These are phyloP conservation scores for Allolobophora icterica DNA, from an alignment of 2,888 invertebrate genomes.

Conservation along the genomic window DNA sequence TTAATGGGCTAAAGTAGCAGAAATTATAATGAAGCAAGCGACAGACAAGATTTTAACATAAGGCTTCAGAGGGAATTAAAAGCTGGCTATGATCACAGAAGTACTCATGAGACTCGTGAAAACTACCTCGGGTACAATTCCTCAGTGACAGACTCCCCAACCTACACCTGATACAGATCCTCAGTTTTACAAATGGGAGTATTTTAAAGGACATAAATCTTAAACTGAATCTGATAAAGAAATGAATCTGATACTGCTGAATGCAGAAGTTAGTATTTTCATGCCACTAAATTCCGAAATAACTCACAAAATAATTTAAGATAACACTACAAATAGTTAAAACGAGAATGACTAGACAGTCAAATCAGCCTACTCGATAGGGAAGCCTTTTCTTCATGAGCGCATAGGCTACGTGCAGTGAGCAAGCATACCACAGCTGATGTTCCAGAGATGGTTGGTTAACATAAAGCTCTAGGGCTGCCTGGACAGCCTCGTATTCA, in stretches of 20 bases:
- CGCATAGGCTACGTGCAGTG: slow-evolving; percentile 70
- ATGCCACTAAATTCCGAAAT: background rate
- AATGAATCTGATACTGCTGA: background rate
- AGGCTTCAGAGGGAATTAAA: no score
- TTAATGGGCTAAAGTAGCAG: no score
- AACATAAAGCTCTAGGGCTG: slow-evolving; percentile 57
- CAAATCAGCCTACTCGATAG: slow-evolving; percentile 56
- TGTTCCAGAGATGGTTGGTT: slow-evolving; percentile 70
- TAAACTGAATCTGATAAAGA: background rate
- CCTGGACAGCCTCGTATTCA: slow-evolving; percentile 56
- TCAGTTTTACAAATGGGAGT: no score
- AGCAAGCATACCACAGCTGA: slow-evolving; percentile 72
- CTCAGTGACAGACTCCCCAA: no score
- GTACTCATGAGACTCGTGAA: no score
- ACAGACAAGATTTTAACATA: no score
- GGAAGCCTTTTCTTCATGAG: slow-evolving; percentile 70
- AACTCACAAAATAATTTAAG: background rate
- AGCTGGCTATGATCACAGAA: no score
- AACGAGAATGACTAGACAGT: background rate
- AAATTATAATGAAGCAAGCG: no score
- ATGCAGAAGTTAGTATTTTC: background rate
- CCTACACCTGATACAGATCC: no score
- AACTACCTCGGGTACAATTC: no score
- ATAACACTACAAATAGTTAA: background rate
- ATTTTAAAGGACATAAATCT: no score